phyloP scores from a whole-genome alignment of 2,113 vertebrate species.

The Dromiciops gliroides region DNA sequence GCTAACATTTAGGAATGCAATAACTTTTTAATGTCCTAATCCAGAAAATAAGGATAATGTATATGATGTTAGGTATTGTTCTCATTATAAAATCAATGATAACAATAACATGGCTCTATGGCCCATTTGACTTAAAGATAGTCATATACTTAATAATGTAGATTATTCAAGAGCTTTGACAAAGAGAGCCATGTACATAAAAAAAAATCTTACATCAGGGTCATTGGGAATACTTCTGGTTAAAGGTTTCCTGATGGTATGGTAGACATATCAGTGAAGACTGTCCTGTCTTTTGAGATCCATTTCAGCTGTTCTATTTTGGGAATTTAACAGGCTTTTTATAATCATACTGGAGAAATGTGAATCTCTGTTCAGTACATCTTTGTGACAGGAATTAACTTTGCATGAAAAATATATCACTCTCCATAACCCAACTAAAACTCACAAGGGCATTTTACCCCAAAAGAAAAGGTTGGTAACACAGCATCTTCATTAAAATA shows the following conservation, averaged over 20 bases:
- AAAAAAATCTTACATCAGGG: neutral
- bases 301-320: constrained; percentile 15
- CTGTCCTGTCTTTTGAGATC: neutral
- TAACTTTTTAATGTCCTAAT: neutral
- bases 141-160: neutral
- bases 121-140: neutral
- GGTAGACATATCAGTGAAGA: neutral
- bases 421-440: neutral
- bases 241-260: neutral
- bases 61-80: neutral
- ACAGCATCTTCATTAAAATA: constrained; percentile 30
- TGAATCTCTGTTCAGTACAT: neutral
- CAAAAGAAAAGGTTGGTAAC: neutral
- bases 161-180: neutral
- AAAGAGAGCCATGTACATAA: neutral
- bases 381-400: neutral
- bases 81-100: neutral
- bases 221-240: constrained; percentile 1
- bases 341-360: neutral
- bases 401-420: constrained; percentile 18
- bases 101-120: neutral
- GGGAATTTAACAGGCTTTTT: neutral
- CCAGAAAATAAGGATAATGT: neutral
- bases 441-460: neutral
- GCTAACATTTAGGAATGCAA: neutral